These are phyloP conservation scores for Temnopleurus reevesii DNA, from an alignment of 53 echinoderm and acorn worm genomes.

Conservation along the genomic window DNA sequence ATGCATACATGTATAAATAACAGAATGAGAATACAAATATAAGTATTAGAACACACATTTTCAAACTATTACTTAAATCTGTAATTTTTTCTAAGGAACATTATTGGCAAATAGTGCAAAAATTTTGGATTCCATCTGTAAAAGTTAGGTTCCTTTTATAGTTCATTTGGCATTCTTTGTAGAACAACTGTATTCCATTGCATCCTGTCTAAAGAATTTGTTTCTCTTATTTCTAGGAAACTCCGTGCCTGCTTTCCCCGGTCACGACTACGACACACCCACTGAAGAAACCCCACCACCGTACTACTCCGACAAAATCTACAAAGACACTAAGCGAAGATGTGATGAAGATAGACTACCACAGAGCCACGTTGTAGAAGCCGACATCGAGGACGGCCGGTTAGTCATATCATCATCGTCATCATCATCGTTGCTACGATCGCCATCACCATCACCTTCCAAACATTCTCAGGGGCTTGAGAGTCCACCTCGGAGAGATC, in stretches of 20 bases:
- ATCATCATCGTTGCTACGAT: slow-evolving; percentile 30
- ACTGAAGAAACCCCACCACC: slow-evolving; percentile 45
- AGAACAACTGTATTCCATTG: too few species aligned
- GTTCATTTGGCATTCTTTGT: too few species aligned
- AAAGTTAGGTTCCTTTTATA: too few species aligned
- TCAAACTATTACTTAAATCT: too few species aligned
- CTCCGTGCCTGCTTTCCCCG: slow-evolving; percentile 54
- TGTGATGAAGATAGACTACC: not conserved
- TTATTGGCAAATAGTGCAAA: too few species aligned
- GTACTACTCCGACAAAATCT: slow-evolving; percentile 46
- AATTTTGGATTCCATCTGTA: too few species aligned
- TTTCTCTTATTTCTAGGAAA: not conserved
- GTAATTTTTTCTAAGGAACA: too few species aligned
- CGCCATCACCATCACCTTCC: slow-evolving; percentile 50
- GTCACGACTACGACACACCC: slow-evolving; percentile 53
- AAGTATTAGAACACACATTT: too few species aligned
- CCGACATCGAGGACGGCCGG: slow-evolving; percentile 9
- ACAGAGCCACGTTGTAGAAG: not conserved
- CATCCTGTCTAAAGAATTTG: too few species aligned
- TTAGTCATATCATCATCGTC: slow-evolving; percentile 31
- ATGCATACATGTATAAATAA: too few species aligned
- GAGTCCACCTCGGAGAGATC: slow-evolving; percentile 29
- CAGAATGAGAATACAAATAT: too few species aligned
- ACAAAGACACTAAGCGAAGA: not conserved
- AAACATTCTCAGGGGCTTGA: slow-evolving; percentile 36